Conservation (phyloP, 2,888 invertebrate species). For the Notocelia uddmanniana region DNA sequence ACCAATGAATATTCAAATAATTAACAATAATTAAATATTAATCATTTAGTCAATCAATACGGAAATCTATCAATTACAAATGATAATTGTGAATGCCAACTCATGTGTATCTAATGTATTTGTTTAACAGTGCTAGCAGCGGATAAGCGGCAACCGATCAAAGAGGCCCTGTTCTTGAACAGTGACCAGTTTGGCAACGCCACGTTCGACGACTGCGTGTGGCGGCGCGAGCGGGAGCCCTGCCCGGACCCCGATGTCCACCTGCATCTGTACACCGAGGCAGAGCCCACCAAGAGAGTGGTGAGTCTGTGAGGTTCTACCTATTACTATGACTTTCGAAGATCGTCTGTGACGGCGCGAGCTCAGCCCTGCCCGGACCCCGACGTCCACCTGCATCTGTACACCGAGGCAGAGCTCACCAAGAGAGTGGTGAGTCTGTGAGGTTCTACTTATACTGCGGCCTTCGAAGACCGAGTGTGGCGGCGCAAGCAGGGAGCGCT, state of each 20-base stretch:
- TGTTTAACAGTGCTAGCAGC: constrained; percentile 47
- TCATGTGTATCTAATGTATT: neutral
- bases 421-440: constrained; percentile 74
- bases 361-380: constrained; percentile 90
- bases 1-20: neutral
- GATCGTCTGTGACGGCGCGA: constrained; percentile 77
- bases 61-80: neutral
- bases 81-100: neutral
- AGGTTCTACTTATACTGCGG: neutral
- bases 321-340: neutral
- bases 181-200: constrained; percentile 85
- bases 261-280: constrained; percentile 87
- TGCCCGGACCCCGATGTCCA: constrained; percentile 90
- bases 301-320: constrained; percentile 62
- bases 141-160: constrained; percentile 81
- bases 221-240: constrained; percentile 88
- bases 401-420: constrained; percentile 84
- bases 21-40: neutral
- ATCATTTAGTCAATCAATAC: neutral
- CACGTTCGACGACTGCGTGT: constrained; percentile 88
- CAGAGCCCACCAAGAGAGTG: constrained; percentile 77
- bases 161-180: constrained; percentile 88
- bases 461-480: neutral
- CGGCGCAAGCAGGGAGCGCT: neutral
- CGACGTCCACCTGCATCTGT: constrained; percentile 88